Conservation (phyloP, 2,113 vertebrate species). For the Etheostoma cragini region DNA sequence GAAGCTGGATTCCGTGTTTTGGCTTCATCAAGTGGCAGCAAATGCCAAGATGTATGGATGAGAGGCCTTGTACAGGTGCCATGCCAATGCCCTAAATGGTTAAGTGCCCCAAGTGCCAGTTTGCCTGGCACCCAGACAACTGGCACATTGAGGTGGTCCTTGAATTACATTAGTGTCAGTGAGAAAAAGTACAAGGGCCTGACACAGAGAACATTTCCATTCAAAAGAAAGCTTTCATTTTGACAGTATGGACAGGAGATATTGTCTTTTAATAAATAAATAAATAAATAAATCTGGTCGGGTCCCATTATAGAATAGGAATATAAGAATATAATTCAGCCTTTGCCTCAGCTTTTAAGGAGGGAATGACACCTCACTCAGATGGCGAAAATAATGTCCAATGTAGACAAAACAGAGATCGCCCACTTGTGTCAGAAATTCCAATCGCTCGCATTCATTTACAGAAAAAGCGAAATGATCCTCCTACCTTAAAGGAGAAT, state of each 20-base stretch:
- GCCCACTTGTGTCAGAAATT: neutral
- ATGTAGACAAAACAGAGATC: neutral
- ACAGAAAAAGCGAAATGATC: neutral
- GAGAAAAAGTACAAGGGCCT: conserved; percentile 71
- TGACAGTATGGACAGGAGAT: conserved; percentile 48
- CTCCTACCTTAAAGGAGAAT: too few species aligned
- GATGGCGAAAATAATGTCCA: neutral
- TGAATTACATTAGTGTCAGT: conserved; percentile 81
- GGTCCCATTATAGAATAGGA: neutral
- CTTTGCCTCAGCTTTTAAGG: neutral
- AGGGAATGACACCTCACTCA: conserved; percentile 14
- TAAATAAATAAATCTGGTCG: conserved; percentile 38
- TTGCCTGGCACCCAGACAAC: conserved; percentile 80
- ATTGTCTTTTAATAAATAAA: conserved; percentile 49
- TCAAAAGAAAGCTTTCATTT: conserved; percentile 73
- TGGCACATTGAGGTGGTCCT: conserved; percentile 68
- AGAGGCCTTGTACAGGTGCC: conserved; percentile 70
- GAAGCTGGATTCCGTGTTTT: conserved; percentile 61
- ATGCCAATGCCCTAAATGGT: conserved; percentile 82
- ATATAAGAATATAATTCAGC: neutral
- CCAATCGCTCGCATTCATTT: neutral
- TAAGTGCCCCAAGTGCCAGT: conserved; percentile 79
- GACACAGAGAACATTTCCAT: conserved; percentile 60
- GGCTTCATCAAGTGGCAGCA: conserved; percentile 60
- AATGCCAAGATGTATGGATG: conserved; percentile 69